Evolutionary conservation across 1,140 invertebrate species (phyloP).

Genomic region (Polypedilum pembai): DNA sequence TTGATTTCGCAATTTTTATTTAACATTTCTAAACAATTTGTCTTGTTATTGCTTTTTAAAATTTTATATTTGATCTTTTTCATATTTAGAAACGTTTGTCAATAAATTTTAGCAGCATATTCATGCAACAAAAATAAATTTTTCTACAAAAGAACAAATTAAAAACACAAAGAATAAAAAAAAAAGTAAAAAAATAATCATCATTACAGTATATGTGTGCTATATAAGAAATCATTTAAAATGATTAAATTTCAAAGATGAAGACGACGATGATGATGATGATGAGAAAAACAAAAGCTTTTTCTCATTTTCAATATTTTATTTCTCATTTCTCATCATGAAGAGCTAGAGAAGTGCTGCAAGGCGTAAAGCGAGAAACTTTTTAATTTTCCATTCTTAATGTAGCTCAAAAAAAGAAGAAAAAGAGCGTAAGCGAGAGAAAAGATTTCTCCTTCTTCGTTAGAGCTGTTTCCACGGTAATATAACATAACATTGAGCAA

Average conservation of each 20-base stretch:
- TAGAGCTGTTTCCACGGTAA: background rate
- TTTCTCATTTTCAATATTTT: background rate
- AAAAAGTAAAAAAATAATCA: no score
- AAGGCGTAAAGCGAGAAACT: slow-evolving; percentile 11
- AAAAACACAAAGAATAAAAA: no score
- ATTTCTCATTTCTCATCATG: background rate
- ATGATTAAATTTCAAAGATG: background rate
- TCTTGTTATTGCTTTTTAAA: no score
- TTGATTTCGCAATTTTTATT: no score
- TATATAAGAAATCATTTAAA: background rate
- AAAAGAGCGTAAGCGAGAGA: no score
- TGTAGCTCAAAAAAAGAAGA: background rate
- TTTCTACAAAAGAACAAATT: no score
- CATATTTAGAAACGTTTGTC: no score
- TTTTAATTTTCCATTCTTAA: slow-evolving; percentile 3
- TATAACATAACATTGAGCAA: background rate
- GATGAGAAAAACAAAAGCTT: background rate
- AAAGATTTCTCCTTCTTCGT: background rate
- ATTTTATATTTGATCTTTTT: no score
- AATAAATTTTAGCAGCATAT: no score
- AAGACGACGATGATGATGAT: background rate
- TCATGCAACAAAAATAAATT: no score
- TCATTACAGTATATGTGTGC: no score
- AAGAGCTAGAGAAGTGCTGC: background rate
- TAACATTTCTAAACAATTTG: no score